A percentile compares a stretch with the other conserved stretches of the same genome.
phyloP scores from a whole-genome alignment of 2,113 vertebrate genomes.

The Gavia stellata region DNA sequence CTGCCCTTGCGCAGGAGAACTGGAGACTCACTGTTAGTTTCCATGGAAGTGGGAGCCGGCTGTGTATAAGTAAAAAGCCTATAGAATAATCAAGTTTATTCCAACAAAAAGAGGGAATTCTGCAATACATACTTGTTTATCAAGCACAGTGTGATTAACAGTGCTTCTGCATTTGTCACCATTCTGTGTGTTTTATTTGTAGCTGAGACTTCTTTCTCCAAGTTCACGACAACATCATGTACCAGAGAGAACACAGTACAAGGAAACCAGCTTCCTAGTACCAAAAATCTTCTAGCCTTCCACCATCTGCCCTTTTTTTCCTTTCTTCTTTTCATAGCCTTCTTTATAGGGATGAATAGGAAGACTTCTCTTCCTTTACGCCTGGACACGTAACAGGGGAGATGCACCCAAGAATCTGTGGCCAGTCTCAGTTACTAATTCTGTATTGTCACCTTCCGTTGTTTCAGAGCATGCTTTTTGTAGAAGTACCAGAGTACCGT shows the following conservation, averaged over 20 bases:
- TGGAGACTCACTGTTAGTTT: background rate
- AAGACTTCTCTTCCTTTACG: background rate
- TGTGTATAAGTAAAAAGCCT: background rate
- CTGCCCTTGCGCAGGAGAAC: background rate
- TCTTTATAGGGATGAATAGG: background rate
- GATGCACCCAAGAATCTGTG: fast-evolving
- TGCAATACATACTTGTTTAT: background rate
- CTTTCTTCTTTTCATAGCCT: background rate
- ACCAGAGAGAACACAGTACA: background rate
- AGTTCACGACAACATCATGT: background rate
- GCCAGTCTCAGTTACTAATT: background rate
- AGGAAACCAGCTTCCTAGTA: background rate
- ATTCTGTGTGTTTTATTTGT: background rate
- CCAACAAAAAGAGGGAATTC: background rate
- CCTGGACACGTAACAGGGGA: background rate
- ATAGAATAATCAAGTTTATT: background rate
- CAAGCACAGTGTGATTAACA: background rate
- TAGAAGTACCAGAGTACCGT: constrained; percentile 90
- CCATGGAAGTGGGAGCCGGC: background rate
- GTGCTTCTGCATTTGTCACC: background rate
- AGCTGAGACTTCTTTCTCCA: background rate
- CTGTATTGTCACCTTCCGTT: background rate
- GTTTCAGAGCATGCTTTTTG: constrained; percentile 92
- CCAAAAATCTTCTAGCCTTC: background rate
- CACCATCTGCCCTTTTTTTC: background rate